A percentile compares a stretch with the other conserved stretches of the same genome.
Conservation (phyloP, 30 jellyfish, hydroid and myxozoan genomes). For the Calvadosia cruxmelitensis region DNA sequence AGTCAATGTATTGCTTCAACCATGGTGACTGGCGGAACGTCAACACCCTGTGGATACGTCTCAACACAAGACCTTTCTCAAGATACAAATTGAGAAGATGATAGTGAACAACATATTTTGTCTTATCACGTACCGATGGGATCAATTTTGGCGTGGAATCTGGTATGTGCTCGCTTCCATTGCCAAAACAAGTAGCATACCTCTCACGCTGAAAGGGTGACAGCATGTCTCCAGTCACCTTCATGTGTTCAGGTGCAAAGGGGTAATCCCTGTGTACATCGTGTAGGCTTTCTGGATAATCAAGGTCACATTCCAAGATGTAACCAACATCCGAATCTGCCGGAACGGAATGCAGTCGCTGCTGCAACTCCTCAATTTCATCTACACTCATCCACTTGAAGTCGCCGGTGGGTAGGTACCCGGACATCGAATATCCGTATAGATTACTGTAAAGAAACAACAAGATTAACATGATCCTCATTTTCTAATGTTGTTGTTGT, state of each 20-base stretch:
- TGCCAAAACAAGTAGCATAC: no score
- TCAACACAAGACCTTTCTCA: constrained; percentile 11
- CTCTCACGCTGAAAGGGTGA: constrained; percentile 1
- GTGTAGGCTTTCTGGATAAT: constrained; percentile 43
- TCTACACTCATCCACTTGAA: constrained; percentile 32
- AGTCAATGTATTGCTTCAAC: constrained; percentile 34
- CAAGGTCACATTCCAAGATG: constrained; percentile 39
- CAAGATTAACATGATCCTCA: constrained; percentile 27
- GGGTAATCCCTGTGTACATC: constrained; percentile 50
- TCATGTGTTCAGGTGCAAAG: constrained; percentile 28
- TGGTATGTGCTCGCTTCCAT: constrained; percentile 5
- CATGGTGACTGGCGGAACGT: constrained; percentile 31
- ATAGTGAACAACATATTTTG: constrained; percentile 40
- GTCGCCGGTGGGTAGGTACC: no score
- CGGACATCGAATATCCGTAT: constrained; percentile 73
- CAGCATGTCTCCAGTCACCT: constrained; percentile 17
- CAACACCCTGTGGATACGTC: constrained; percentile 39
- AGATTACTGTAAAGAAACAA: constrained; percentile 61
- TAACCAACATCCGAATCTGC: constrained; percentile 15
- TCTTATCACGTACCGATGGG: constrained; percentile 29
- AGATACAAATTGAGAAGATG: constrained; percentile 17
- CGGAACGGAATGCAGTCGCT: background rate
- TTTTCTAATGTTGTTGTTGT: no score
- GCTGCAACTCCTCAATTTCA: constrained; percentile 5
- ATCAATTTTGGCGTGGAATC: constrained; percentile 16